Base-by-base conservation (phyloP, 30 jellyfish, hydroid and myxozoan species). In the Hydractinia symbiolongicarpus region DNA sequence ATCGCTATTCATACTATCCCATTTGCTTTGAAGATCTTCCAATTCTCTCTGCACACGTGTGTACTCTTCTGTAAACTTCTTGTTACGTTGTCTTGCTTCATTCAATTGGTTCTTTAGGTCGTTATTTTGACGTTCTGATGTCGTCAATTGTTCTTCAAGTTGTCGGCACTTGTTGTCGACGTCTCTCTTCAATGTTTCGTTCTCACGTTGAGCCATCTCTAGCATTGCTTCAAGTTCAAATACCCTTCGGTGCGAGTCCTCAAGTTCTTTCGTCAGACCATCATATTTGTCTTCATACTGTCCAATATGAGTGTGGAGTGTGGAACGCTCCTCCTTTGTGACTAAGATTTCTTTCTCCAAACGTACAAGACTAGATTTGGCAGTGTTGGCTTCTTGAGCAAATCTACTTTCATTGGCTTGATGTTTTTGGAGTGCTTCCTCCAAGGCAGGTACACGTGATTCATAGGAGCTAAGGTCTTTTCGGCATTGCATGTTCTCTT, bases 191-290 rank as follows among this genome's bases (percentile, higher is more conserved):
- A 88, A 73, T 20, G 78, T 88, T 10, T 93, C 95, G 76, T 93
- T 93, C 81, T 84, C 96, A 44, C 94, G 88, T 54, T 72, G 91
- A 69, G 87, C 80, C 67, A 93, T 93, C 69, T 93, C 96, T 61
- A 81, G 60, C 86, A 73, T 81, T 17, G 99, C 99, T 84, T 93
- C 99, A 66, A 93, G 84, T 53, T 93, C 99, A 82, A 79, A 93
- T 57, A 93, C 74, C 71, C 91, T 90, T 5, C 96, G 86, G 44
- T 77, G 91, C 64, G 96, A 86, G 44, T 84, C 84, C 69, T 93
- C 96, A 52, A 83, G 61, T n/a, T 87, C 96, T 49, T 79, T 84
- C 5, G 88, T 76, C 85, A 54, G 11, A 16, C 85, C 85, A 1
- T 77, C 85, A 54, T 77, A 62, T 57, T 66, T 79, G 53, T 66